Percentiles rank a stretch among this genome's conserved stretches.
Conservation (phyloP, 1,140 invertebrate genomes). For the Magallana gigas region DNA sequence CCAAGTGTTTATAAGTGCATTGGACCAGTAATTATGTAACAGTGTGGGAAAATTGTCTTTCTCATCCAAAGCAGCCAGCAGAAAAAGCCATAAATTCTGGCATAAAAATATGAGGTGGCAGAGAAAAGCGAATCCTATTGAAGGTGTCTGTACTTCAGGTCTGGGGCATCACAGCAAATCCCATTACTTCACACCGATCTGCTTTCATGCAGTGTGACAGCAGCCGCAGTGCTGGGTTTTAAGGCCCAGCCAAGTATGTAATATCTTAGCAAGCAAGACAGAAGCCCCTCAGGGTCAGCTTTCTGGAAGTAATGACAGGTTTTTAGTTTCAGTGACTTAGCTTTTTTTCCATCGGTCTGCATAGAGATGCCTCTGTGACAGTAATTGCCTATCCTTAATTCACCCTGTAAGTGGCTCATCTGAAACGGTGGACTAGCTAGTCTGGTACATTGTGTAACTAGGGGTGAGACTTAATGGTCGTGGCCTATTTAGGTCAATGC, state of each 20-base stretch:
- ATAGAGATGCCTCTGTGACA: conserved; percentile 3
- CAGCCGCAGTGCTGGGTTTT: not conserved
- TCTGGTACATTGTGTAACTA: not conserved
- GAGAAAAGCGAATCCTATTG: not conserved
- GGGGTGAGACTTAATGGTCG: not conserved
- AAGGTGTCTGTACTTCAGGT: conserved; percentile 12
- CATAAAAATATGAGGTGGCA: not conserved
- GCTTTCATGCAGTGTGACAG: not conserved
- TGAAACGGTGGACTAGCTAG: not conserved
- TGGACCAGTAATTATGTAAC: conserved; percentile 1
- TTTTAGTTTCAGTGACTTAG: not conserved
- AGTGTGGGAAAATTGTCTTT: not conserved
- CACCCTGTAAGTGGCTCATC: conserved; percentile 1
- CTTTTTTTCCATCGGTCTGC: not conserved
- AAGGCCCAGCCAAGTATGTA: not conserved
- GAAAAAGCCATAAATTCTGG: not conserved
- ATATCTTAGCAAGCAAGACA: not conserved
- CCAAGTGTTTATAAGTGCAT: too few species aligned
- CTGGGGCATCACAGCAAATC: not conserved
- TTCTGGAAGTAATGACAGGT: conserved; percentile 5
- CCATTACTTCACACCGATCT: conserved; percentile 22
- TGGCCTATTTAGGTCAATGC: not conserved
- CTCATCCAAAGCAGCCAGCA: not conserved
- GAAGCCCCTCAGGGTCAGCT: not conserved
- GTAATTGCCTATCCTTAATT: not conserved